Evolutionary conservation across 2,113 vertebrate genomes (phyloP), one percentile per base, ranked within the genome.

Genomic region (Stegastes partitus): DNA sequence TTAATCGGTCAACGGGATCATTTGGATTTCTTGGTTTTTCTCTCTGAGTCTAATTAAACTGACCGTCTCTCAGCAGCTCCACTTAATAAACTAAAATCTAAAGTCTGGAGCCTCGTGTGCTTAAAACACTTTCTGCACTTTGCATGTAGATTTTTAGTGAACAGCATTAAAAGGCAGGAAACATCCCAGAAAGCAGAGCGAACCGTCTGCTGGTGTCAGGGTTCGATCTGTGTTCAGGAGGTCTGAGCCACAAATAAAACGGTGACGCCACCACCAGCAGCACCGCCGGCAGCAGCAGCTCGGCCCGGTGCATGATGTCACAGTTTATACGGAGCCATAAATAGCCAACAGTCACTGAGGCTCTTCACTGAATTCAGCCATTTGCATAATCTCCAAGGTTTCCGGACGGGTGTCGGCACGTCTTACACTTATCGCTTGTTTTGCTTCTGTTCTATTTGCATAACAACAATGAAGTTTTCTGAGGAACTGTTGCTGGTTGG

Each of bases 261-360:
- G 14, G 14, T 34, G 47, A 3, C 2, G 14, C 15, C 71, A 49
- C 22, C 18, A 4, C 12, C 21, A 9, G 18, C 14, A 18, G 53
- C 63, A 22, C 14, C 19, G 23, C 61, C 54, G 8, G 31, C 31
- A 53, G 63, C 67, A 66, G n/a, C 39, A 23, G 34, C 31, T 67
- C 26, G 68, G 18, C 51, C 14, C 0, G 25, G 14, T 86, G n/a
- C n/a, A n/a, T n/a, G 86, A 90, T 47, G 73, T 86, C 86, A 88
- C 15, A 2, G 61, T 63, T 87, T 78, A 34, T 84, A 84, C 72
- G 65, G 45, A 28, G 71, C 47, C 78, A 84, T 68, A 77, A 77
- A 82, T 8, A 76, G 39, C 57, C 25, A 6, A 70, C 14, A 58
- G 49, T 51, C 5, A 56, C 42, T 23, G 14, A 44, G 55, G 23